A percentile compares a stretch with the other conserved stretches of the same genome.
phyloP scores from a whole-genome alignment of 1,140 invertebrate species.

The Anastatus disparis region DNA sequence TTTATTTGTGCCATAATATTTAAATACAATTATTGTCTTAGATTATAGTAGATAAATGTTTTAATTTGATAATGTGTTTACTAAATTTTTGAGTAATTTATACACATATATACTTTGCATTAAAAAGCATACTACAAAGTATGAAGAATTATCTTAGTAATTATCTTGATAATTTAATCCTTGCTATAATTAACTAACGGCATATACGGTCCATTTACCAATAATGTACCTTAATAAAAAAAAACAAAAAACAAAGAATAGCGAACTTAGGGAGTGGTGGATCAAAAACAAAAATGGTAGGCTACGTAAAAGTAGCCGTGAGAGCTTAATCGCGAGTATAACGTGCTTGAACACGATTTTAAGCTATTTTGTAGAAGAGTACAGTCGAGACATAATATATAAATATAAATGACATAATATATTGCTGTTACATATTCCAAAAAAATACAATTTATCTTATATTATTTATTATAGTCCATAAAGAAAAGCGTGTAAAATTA shows the following conservation, averaged over 20 bases:
- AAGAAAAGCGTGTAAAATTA: not conserved
- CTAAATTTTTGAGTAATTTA: too few species aligned
- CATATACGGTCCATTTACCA: constrained; percentile 22
- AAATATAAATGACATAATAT: not conserved
- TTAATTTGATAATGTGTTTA: too few species aligned
- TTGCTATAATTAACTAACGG: not conserved
- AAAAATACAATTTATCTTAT: constrained; percentile 36
- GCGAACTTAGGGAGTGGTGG: not conserved
- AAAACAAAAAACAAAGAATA: not conserved
- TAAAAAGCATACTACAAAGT: too few species aligned
- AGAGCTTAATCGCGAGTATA: constrained; percentile 24
- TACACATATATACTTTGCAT: too few species aligned
- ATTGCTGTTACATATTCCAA: constrained; percentile 36
- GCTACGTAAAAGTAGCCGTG: not conserved
- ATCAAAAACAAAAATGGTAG: constrained; percentile 14
- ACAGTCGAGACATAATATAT: not conserved
- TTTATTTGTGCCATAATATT: too few species aligned
- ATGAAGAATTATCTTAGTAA: too few species aligned
- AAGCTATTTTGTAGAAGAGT: constrained; percentile 29
- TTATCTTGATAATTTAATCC: too few species aligned
- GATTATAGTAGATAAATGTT: too few species aligned
- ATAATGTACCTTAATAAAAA: constrained; percentile 35
- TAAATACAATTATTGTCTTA: too few species aligned
- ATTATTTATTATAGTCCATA: constrained; percentile 26
- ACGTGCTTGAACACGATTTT: constrained; percentile 7